Base-by-base conservation (phyloP, 1,140 invertebrate species). In the Leptonema lineaticorne region DNA sequence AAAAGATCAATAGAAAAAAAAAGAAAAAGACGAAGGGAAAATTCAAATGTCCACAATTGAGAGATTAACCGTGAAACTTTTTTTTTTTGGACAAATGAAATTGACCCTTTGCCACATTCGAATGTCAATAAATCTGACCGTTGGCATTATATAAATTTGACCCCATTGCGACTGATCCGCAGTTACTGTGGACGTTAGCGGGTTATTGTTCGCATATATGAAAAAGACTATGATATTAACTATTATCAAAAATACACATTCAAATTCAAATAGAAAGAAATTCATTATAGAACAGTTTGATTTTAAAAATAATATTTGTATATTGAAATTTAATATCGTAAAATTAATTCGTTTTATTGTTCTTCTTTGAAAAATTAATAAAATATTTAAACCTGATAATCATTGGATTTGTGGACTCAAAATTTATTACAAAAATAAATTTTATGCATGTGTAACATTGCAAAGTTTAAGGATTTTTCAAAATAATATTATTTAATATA, bases 91-190 rank as follows among this genome's bases (percentile, higher is more conserved):
- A 66, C 66, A 71, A 71, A 64, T 66, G 64, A 71, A 71, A 58
- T 27, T 71, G 69, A 70, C 69, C 69, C 69, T 53, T 68, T 67
- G 69, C 69, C 30, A 53, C 63, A 37, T 59, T 64, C 59, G 69
- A 50, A 66, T 71, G 69, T 71, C 69, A 71, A 71, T 71, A 71
- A 71, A 71, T 71, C 62, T 71, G 69, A 71, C 69, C 69, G 56
- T 67, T 63, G 2, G 18, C 50, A 56, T 71, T 71, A 66, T 71
- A 56, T 64, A 14, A 26, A 64, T 59, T 45, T 71, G 69, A 71
- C 69, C 69, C 69, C 58, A 65, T 71, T 30, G 64, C 27, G 62
- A 28, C 62, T 18, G 46, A 9, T n/a, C 62, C 62, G 24, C 18
- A 37, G 29, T 53, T 26, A 53, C 22, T 53, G 48, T 59, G 57